Percentiles rank a stretch among this genome's conserved stretches.
phyloP scores from a whole-genome alignment of 2,797 vertebrate genomes.

The Onychomys torridus region DNA sequence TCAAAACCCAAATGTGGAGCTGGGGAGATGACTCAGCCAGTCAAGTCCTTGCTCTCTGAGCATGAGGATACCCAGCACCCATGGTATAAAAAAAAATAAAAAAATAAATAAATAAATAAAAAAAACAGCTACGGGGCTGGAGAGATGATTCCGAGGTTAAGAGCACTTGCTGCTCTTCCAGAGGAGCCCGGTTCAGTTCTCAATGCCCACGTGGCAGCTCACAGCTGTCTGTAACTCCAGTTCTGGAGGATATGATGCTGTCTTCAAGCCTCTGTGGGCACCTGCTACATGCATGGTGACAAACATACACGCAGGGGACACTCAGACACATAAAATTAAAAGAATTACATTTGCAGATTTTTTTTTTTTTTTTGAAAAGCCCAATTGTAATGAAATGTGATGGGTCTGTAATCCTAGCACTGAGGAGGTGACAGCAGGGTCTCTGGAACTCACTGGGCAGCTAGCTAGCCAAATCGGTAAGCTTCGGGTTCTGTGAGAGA shows the following conservation, averaged over 20 bases:
- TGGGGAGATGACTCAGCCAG: background rate
- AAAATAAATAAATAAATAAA: too few species aligned
- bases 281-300: background rate
- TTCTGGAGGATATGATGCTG: background rate
- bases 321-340: background rate
- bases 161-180: background rate
- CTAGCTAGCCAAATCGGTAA: background rate
- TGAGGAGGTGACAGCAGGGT: background rate
- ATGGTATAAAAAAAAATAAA: too few species aligned
- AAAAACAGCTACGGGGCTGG: background rate
- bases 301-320: background rate
- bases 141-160: background rate
- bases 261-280: background rate
- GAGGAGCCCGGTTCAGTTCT: background rate
- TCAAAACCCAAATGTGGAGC: slow-evolving; percentile 15
- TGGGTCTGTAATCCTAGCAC: background rate
- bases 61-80: background rate
- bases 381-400: background rate
- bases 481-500: background rate
- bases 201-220: background rate
- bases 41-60: background rate
- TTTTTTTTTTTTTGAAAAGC: background rate
- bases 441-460: background rate
- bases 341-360: background rate
- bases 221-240: background rate